Evolutionary conservation across 2,113 vertebrate genomes (phyloP).

Genomic region (Eolophus roseicapilla): DNA sequence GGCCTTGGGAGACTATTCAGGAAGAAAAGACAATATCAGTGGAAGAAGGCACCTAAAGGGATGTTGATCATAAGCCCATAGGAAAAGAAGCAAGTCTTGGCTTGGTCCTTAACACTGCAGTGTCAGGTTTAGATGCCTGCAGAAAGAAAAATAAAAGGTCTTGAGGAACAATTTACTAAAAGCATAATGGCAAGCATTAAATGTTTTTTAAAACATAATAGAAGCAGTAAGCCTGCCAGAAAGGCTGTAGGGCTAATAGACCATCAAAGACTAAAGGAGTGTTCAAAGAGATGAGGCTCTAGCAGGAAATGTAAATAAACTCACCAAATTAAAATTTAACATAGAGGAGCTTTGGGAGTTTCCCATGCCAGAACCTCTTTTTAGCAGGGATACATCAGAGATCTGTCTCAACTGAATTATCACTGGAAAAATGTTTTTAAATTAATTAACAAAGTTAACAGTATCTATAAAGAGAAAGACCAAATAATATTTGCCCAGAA

Average conservation of each 20-base stretch:
- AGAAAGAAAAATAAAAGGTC: not conserved
- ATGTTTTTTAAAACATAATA: not conserved
- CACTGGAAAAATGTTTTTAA: not conserved
- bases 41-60: not conserved
- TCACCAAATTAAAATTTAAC: not conserved
- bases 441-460: not conserved
- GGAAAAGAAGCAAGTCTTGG: not conserved
- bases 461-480: not conserved
- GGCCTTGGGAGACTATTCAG: not conserved
- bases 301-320: not conserved
- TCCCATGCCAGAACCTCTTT: not conserved
- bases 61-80: not conserved
- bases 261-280: not conserved
- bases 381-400: not conserved
- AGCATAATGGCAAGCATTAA: not conserved
- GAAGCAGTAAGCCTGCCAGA: not conserved
- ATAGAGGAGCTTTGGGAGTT: not conserved
- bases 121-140: not conserved
- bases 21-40: not conserved
- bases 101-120: not conserved
- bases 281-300: not conserved
- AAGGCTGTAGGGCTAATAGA: not conserved
- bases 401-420: not conserved
- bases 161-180: not conserved
- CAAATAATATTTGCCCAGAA: not conserved